Percentiles rank a stretch among this genome's conserved stretches.
These are phyloP conservation scores for Drosophila tsacasi DNA, from an alignment of 1,140 invertebrate species.

Conservation along the genomic window DNA sequence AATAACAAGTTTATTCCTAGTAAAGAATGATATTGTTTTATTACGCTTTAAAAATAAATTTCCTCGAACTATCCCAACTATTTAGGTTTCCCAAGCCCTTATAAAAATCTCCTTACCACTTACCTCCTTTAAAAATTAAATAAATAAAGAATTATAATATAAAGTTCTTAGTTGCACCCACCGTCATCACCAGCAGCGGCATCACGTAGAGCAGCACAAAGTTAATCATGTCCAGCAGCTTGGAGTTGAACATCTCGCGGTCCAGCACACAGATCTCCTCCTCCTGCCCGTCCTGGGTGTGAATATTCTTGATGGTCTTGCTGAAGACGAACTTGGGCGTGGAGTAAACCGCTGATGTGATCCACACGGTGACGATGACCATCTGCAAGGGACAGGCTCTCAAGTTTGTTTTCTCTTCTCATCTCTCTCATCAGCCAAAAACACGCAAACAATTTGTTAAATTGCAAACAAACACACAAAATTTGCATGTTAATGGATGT, in stretches of 20 bases:
- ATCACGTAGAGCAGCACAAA: constrained; percentile 91
- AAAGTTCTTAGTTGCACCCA: constrained; percentile 79
- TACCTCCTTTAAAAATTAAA: neutral
- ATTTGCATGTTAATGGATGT: constrained; percentile 46
- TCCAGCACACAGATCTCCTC: constrained; percentile 91
- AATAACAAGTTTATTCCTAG: too few relatives aligned
- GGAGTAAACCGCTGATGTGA: constrained; percentile 91
- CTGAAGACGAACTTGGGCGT: constrained; percentile 91
- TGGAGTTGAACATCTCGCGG: constrained; percentile 90
- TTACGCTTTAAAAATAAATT: too few relatives aligned
- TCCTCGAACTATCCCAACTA: too few relatives aligned
- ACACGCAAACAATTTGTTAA: constrained; percentile 66
- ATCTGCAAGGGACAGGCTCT: constrained; percentile 85
- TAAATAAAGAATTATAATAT: neutral
- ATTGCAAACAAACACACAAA: constrained; percentile 61
- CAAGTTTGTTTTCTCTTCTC: constrained; percentile 6
- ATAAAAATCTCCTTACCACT: too few relatives aligned
- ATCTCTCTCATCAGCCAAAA: neutral
- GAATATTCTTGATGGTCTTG: constrained; percentile 88
- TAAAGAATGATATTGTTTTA: too few relatives aligned
- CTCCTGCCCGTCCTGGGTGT: constrained; percentile 86
- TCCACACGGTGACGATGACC: constrained; percentile 91
- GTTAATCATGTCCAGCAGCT: constrained; percentile 91
- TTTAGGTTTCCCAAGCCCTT: too few relatives aligned
- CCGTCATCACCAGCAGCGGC: constrained; percentile 90